Base-by-base conservation (phyloP, 2,888 invertebrate genomes). In the Augochlorella aurata region DNA sequence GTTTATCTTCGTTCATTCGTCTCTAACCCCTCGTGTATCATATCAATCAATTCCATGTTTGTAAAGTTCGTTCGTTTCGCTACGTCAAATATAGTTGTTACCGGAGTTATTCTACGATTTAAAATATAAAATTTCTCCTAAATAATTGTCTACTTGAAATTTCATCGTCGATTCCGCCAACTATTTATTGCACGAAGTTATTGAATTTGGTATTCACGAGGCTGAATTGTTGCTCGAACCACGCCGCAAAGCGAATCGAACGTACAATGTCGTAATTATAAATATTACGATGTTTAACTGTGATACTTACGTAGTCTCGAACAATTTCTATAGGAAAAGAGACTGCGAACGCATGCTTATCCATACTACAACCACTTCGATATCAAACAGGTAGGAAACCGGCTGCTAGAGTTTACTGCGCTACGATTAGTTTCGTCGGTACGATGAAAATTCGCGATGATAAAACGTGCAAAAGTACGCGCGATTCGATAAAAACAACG, bases 331-430 rank as follows among this genome's bases (percentile, higher is more conserved):
- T 65, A 65, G 70, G 74, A 78, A 80, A 74, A 70, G 58, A 71
- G 73, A 58, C 74, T 74, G 54, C 74, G 77, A 74, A 79, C 74
- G 79, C 85, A 78, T 85, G 72, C 85, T 86, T 87, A 80, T 77
- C 72, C 54, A 66, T 78, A 74, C 63, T 77, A 68, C 74, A 67
- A 77, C 69, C 83, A 69, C 61, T 79, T 76, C 76, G 67, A 79
- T 83, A 79, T 83, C 76, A 76, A 83, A 83, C 70, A 50, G 61
- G 67, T 79, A 83, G 76, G 83, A 83, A 75, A 38, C 67, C 83
- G 66, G 73, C 63, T 47, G 75, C 70, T 74, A 83, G 49, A 68
- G 16, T 73, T 73, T 54, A 79, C 38, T 54, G 83, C 66, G 16
- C 72, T 83, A 73, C 44, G 65, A 49, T 77, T 77, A 69, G 29